A percentile compares a stretch with the other conserved stretches of the same genome.
phyloP scores from a whole-genome alignment of 2,113 vertebrate genomes.

The Tamias sibiricus region DNA sequence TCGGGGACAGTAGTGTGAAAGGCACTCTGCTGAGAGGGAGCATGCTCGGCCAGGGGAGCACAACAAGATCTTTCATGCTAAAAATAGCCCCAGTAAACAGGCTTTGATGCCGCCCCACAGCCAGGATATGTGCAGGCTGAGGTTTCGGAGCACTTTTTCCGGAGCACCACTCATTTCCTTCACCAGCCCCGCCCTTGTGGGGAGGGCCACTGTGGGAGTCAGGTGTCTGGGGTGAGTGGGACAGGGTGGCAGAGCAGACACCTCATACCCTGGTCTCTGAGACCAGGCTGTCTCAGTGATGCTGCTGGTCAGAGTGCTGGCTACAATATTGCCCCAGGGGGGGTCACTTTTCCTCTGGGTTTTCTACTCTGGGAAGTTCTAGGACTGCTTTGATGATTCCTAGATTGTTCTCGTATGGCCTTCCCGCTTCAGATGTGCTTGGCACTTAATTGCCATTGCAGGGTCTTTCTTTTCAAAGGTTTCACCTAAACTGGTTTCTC shows the following conservation, averaged over 20 bases:
- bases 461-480: background rate
- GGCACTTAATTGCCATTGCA: background rate
- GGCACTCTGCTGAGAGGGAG: conserved; percentile 61
- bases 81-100: conserved; percentile 89
- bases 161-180: conserved; percentile 87
- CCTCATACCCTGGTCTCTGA: background rate
- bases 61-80: conserved; percentile 86
- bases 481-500: background rate
- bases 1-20: conserved; percentile 9
- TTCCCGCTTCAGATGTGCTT: background rate
- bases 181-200: conserved; percentile 76
- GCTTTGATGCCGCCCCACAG: conserved; percentile 89
- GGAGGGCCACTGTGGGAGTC: background rate
- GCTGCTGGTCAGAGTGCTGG: background rate
- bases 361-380: background rate
- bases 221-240: background rate
- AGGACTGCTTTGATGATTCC: background rate
- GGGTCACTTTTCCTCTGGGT: no score
- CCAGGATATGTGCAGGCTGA: conserved; percentile 87
- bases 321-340: background rate
- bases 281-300: background rate
- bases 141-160: conserved; percentile 87
- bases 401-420: background rate
- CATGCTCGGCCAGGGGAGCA: conserved; percentile 73
- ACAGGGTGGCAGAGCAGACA: background rate